A percentile compares a stretch with the other conserved stretches of the same genome.
Conservation (phyloP, 2,888 invertebrate species). For the Dorcus hopei region DNA sequence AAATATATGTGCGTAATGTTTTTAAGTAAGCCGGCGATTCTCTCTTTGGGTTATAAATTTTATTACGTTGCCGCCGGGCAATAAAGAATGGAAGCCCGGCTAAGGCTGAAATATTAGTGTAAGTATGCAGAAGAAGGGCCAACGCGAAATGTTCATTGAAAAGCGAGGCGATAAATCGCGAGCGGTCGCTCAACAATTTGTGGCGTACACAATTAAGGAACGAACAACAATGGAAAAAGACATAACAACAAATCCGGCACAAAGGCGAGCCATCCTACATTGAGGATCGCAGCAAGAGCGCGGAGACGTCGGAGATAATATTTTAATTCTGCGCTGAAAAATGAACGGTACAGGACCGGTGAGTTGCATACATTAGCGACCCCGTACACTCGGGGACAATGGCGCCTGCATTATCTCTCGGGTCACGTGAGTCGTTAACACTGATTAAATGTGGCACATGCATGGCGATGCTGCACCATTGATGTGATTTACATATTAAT, state of each 20-base stretch:
- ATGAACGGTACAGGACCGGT: conserved; percentile 29
- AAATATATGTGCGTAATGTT: too few species aligned
- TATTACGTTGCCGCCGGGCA: too few species aligned
- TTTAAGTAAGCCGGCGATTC: neutral
- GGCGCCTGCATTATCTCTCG: conserved; percentile 21
- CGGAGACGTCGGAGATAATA: conserved; percentile 25
- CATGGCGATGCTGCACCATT: conserved; percentile 7
- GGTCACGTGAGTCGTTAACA: conserved; percentile 26
- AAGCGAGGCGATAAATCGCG: conserved; percentile 8
- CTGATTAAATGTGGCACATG: conserved; percentile 23
- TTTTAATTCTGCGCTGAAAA: conserved; percentile 34
- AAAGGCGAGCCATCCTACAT: conserved; percentile 24
- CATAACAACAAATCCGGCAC: conserved; percentile 12
- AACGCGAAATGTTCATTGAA: too few species aligned
- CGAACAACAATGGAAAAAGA: conserved; percentile 14
- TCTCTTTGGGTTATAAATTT: neutral
- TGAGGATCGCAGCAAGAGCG: conserved; percentile 19
- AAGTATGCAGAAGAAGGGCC: too few species aligned
- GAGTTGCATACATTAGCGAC: conserved; percentile 26
- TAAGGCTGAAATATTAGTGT: too few species aligned
- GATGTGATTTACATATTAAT: conserved; percentile 19
- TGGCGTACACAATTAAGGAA: conserved; percentile 20
- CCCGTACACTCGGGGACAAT: conserved; percentile 15
- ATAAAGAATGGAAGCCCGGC: too few species aligned
- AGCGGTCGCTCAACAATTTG: conserved; percentile 14